Conservation (phyloP, 2,797 vertebrate genomes). For the Gallirallus australis region DNA sequence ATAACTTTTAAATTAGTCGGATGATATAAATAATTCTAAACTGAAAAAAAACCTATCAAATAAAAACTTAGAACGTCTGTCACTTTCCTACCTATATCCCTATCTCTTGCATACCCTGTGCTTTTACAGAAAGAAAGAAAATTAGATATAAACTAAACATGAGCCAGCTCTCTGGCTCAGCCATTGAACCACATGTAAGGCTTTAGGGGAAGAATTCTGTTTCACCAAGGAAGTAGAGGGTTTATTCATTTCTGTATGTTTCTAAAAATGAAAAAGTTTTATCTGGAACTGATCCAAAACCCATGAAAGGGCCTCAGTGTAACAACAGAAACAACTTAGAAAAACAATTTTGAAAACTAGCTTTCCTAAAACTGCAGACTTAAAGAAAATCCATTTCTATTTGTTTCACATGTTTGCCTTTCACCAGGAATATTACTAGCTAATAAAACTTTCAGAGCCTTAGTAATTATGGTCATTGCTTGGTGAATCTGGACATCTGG, state of each 20-base stretch:
- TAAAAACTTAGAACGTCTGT: neutral
- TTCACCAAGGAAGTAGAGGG: neutral
- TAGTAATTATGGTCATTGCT: neutral
- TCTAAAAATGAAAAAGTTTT: neutral
- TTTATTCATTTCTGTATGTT: neutral
- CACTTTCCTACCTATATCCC: neutral
- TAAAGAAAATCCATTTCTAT: neutral
- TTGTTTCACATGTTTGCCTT: neutral
- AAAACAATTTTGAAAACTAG: neutral
- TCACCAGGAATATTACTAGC: neutral
- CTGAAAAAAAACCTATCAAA: neutral
- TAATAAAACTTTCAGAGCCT: slow-evolving; percentile 29
- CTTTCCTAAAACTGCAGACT: neutral
- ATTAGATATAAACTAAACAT: neutral
- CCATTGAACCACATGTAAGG: neutral
- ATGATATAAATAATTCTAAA: neutral
- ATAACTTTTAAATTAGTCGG: neutral
- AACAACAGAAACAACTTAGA: neutral
- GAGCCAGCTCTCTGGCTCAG: neutral
- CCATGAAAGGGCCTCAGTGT: neutral
- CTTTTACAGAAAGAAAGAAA: neutral
- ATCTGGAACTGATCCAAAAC: slow-evolving; percentile 14
- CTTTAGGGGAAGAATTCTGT: neutral
- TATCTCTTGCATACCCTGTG: neutral
- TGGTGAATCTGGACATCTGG: neutral